Base-by-base conservation (phyloP, 1,140 invertebrate species). In the Medauroidea extradentata region DNA sequence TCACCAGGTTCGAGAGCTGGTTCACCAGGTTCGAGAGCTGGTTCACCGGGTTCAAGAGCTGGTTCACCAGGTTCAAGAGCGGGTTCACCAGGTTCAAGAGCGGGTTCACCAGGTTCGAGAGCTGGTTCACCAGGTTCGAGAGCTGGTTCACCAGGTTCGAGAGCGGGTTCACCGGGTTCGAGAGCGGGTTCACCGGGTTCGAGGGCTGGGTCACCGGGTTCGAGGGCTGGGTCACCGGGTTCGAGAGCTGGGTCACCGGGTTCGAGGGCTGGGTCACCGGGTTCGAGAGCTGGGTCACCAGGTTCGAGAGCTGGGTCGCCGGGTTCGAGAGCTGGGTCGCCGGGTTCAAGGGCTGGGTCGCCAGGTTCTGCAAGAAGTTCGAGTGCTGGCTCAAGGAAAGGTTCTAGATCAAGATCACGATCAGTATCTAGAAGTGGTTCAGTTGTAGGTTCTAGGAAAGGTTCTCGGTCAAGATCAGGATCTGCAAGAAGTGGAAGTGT, bases 31-130 rank as follows among this genome's bases (percentile, higher is more conserved):
- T 67, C 65, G 46, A 52, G 57, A 25, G 69, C 69, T 8, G 62
- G 65, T 41, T 68, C 68, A n/a, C n/a, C 63, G 14, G 55, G 52
- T 52, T 68, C 69, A 11, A 53, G 65, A 39, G 68, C 74, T 21
- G 61, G 64, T 46, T 74, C 73, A 1, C 78, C 77, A 7, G 56
- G 65, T 53, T 75, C 72, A 7, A 65, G 67, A 59, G 77, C 72
- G 4, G 42, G 56, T 9, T 73, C 72, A 25, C 63, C n/a, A n/a
- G n/a, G 60, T 39, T 75, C 71, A 13, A 65, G 67, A 60, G 78
- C 72, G 21, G 64, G 60, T 42, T 75, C 71, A n/a, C 55, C 59
- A 46, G 72, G 77, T n/a, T n/a, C n/a, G n/a, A n/a, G n/a, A n/a
- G n/a, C n/a, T n/a, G n/a, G n/a, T n/a, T n/a, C n/a, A n/a, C n/a